phyloP scores from a whole-genome alignment of 2,797 vertebrate species.

The Rousettus madagascariensis region DNA sequence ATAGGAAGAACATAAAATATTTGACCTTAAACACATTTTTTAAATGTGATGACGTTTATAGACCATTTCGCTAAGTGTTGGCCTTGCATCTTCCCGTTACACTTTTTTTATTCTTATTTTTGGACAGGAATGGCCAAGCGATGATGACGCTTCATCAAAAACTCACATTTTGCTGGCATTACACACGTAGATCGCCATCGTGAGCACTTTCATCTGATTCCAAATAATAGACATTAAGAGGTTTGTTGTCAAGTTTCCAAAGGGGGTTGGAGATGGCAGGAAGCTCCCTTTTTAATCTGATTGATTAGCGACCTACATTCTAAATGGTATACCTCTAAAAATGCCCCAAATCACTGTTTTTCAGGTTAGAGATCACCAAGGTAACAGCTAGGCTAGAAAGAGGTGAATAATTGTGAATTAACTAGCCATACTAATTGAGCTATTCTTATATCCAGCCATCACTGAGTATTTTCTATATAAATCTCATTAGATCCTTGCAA shows the following conservation, averaged over 20 bases:
- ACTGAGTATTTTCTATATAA: neutral
- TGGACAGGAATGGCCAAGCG: conserved; percentile 62
- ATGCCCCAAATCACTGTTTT: neutral
- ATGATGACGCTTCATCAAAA: conserved; percentile 72
- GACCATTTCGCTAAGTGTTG: conserved; percentile 63
- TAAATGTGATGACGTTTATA: conserved; percentile 60
- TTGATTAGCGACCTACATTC: conserved; percentile 70
- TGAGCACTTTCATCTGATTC: conserved; percentile 53
- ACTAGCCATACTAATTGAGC: neutral
- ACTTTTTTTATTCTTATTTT: neutral
- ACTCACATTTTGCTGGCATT: conserved; percentile 61
- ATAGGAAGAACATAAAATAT: conserved; percentile 28
- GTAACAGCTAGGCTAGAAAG: neutral
- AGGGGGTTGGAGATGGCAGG: conserved; percentile 2
- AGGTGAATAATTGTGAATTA: neutral
- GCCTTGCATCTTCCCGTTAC: conserved; percentile 7
- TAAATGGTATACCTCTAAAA: neutral
- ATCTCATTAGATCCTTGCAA: neutral
- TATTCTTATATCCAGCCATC: neutral
- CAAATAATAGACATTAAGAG: conserved; percentile 65
- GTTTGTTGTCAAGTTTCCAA: conserved; percentile 74
- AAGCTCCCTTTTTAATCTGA: conserved; percentile 60
- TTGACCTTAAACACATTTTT: conserved; percentile 56
- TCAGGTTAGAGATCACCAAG: neutral
- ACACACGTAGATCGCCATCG: neutral